Base-by-base conservation (phyloP, 30 jellyfish, hydroid and myxozoan genomes). In the Cassiopea xamachana region DNA sequence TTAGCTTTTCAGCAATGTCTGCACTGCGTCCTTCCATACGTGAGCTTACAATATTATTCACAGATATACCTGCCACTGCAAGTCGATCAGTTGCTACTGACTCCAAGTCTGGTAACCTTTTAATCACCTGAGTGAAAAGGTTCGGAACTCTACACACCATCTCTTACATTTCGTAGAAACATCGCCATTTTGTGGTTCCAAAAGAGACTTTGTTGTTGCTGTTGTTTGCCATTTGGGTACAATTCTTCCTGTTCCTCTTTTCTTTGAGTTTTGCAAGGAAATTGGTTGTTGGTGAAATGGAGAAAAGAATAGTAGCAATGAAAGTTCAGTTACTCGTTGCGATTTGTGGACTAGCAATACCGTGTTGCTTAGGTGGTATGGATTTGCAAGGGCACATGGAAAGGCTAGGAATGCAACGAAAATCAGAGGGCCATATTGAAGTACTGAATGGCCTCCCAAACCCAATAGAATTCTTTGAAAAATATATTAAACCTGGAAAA, bases 381-480 rank as follows among this genome's bases (percentile, higher is more conserved):
- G 92, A 88, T 1, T 77, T 58, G 18, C 74, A 69, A 14, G 98
- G 98, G 7, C 94, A 90, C 73, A 72, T 94, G 77, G 82, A 90
- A 88, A 92, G 86, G 48, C 93, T 94, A 14, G 98, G 98, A 1
- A 73, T 77, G 88, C 98, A 94, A 76, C 48, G 91, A 39, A 59
- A 69, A 27, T 18, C 92, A 48, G 97, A 87, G 73, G 98, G 98
- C 78, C 98, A 94, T 60, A 80, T 94, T 62, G 98, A 94, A 17
- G 60, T 91, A 48, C 77, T 87, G 79, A 84, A 87, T 12, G 93
- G 91, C 7, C 75, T 91, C 19, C 98, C 98, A 3, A 92, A 84
- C 62, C 97, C 92, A 15, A 10, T 51, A 12, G 91, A 92, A 45
- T 94, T 94, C 78, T 86, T 44, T 80, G 93, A 90, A 45, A 91